Evolutionary conservation across 1,140 invertebrate genomes (phyloP), one percentile per base, ranked within the genome.

Genomic region (Cotesia chilonis): DNA sequence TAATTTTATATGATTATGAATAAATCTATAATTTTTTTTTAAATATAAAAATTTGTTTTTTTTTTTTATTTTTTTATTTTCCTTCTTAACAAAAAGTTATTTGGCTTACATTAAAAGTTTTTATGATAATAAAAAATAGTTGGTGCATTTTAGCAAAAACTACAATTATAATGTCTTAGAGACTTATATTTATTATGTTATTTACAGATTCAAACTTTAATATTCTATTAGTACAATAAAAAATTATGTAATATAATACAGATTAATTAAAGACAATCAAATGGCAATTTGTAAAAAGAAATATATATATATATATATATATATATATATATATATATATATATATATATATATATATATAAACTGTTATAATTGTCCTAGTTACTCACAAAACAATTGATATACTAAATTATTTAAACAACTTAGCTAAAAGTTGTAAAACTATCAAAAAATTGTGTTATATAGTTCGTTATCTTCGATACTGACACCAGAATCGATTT

Each of bases 401-500:
- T 68, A 36, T 68, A 68, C 14, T 28, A 12, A 68, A 37, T 55
- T 55, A 55, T 57, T 54, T 55, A 12, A 7, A 35, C 35, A 61
- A 12, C 59, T 67, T 47, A 38, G n/a, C 12, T 60, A 38, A 70
- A 20, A 28, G 51, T 35, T 65, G 2, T 35, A 1, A 36, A 70
- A 10, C 55, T 35, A 72, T 83, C 73, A 87, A 69, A 85, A 87
- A 76, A 87, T 79, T 57, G 84, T 85, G 54, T 87, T 87, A 74
- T 87, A 87, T 54, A 87, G 83, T 67, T 83, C 81, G 55, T 87
- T 81, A 17, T 85, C 83, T 41, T 85, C 84, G 37, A 81, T 80
- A 36, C 71, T 82, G 38, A 85, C 81, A 61, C 84, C 84, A 2
- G 85, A 82, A 63, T 87, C 82, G 9, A 81, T 81, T 73, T 83